phyloP scores from a whole-genome alignment of 2,888 invertebrate species.

The Lasioglossum villosulum region DNA sequence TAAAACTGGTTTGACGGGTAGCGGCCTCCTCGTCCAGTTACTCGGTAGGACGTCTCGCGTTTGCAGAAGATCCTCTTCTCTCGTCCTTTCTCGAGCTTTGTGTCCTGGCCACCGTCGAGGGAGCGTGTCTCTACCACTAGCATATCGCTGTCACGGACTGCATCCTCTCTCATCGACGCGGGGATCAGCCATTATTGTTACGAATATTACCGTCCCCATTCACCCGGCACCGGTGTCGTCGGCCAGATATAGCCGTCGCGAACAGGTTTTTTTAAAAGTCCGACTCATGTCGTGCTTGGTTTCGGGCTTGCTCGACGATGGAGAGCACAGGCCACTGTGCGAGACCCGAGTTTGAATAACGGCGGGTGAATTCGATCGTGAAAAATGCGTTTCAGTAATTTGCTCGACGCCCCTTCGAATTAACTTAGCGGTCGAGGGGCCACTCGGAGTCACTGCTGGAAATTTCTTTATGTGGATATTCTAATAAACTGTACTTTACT shows the following conservation, averaged over 20 bases:
- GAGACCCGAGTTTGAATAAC: not conserved
- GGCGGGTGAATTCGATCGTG: not conserved
- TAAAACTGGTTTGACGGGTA: slow-evolving; percentile 84
- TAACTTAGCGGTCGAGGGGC: too few species aligned
- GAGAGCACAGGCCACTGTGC: slow-evolving; percentile 19
- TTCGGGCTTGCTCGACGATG: slow-evolving; percentile 45
- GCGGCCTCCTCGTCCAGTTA: slow-evolving; percentile 74
- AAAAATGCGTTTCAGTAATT: not conserved
- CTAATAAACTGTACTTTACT: too few species aligned
- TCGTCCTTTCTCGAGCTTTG: slow-evolving; percentile 46
- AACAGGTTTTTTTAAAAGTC: slow-evolving; percentile 72
- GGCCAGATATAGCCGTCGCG: slow-evolving; percentile 63
- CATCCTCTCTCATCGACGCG: slow-evolving; percentile 49
- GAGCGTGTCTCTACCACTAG: slow-evolving; percentile 26
- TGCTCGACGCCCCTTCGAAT: not conserved
- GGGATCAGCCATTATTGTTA: slow-evolving; percentile 63
- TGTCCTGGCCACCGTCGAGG: slow-evolving; percentile 16
- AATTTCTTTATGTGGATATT: too few species aligned
- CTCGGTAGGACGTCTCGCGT: slow-evolving; percentile 70
- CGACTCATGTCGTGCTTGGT: slow-evolving; percentile 53
- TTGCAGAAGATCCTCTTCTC: slow-evolving; percentile 60
- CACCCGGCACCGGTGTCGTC: slow-evolving; percentile 56
- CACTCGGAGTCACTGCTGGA: too few species aligned
- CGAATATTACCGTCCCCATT: slow-evolving; percentile 66
- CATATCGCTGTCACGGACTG: slow-evolving; percentile 3